A percentile compares a stretch with the other conserved stretches of the same genome.
These are phyloP conservation scores for Ophiodon elongatus DNA, from an alignment of 2,113 vertebrate species.

Conservation along the genomic window DNA sequence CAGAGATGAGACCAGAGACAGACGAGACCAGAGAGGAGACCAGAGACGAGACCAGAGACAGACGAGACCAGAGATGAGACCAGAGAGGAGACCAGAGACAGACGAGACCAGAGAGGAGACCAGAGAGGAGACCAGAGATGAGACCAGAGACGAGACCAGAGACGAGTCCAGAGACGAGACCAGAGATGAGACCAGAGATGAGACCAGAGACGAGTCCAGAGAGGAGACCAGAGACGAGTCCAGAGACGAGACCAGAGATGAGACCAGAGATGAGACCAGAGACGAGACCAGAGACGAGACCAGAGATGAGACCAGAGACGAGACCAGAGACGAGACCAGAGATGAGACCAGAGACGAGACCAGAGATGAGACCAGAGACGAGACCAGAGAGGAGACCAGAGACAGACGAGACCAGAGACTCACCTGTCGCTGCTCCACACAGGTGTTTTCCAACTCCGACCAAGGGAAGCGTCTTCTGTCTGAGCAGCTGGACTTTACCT, in stretches of 20 bases:
- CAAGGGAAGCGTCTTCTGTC: slow-evolving; percentile 85
- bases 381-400: background rate
- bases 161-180: slow-evolving; percentile 28
- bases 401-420: too few species aligned
- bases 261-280: background rate
- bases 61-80: background rate
- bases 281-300: slow-evolving; percentile 28
- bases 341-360: slow-evolving; percentile 48
- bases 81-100: slow-evolving; percentile 1
- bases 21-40: background rate
- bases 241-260: too few species aligned
- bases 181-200: slow-evolving; percentile 83
- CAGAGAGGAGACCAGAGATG: slow-evolving; percentile 91
- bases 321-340: background rate
- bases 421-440: slow-evolving; percentile 97
- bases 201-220: background rate
- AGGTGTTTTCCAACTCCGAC: slow-evolving; percentile 96
- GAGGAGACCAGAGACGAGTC: too few species aligned
- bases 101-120: background rate
- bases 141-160: background rate
- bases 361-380: slow-evolving; percentile 83
- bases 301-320: slow-evolving; percentile 83
- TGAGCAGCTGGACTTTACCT: slow-evolving; percentile 89
- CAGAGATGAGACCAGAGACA: slow-evolving; percentile 83
- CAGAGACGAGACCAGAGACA: slow-evolving; percentile 1